Evolutionary conservation across 2,888 invertebrate species (phyloP).

Genomic region (Ctenicera cuprea): DNA sequence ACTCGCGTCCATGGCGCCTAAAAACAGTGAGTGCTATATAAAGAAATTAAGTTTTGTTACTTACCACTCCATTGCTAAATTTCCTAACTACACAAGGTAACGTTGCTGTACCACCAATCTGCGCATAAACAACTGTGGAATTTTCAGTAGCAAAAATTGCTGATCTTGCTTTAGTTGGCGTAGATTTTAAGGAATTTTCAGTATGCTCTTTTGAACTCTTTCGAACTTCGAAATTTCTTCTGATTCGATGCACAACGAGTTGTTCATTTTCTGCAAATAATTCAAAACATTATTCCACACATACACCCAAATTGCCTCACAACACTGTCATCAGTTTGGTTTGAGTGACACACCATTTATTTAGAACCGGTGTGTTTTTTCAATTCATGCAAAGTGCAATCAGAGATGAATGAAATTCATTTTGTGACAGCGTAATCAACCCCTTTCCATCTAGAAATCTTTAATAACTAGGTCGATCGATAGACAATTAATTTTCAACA

Average conservation of each 20-base stretch:
- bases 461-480: slow-evolving; percentile 45
- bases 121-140: slow-evolving; percentile 70
- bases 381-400: slow-evolving; percentile 12
- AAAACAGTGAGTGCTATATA: too few relatives aligned
- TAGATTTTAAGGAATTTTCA: slow-evolving; percentile 49
- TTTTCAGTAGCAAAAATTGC: slow-evolving; percentile 69
- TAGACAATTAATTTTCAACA: slow-evolving; percentile 47
- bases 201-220: slow-evolving; percentile 44
- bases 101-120: slow-evolving; percentile 71
- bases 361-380: neutral
- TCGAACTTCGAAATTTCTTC: slow-evolving; percentile 48
- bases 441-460: slow-evolving; percentile 34
- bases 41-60: slow-evolving; percentile 52
- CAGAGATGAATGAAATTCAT: slow-evolving; percentile 9
- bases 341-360: neutral
- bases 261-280: slow-evolving; percentile 38
- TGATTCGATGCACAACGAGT: slow-evolving; percentile 40
- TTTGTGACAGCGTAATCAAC: slow-evolving; percentile 10
- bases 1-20: too few relatives aligned
- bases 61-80: slow-evolving; percentile 70
- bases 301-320: neutral
- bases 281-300: neutral
- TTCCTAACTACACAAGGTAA: slow-evolving; percentile 71
- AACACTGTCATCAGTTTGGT: neutral
- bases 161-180: slow-evolving; percentile 42